phyloP scores from a whole-genome alignment of 2,797 vertebrate genomes.

The Molossus alvarezi region DNA sequence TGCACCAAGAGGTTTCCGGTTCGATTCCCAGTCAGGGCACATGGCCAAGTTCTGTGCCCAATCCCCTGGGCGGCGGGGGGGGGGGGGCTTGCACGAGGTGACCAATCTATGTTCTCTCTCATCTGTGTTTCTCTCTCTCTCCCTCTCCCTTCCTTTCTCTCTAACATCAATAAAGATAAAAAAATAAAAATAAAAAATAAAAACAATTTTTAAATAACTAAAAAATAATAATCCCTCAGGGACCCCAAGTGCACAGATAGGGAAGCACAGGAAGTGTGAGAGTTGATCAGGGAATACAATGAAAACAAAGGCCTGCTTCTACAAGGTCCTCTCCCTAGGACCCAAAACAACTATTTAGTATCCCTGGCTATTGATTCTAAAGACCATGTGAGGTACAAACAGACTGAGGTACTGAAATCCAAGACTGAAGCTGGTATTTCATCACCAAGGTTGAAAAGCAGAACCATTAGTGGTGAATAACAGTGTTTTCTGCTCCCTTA shows the following conservation, averaged over 20 bases:
- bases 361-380: neutral
- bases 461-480: fast-evolving
- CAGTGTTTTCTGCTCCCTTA: neutral
- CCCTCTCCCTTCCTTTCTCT: no score
- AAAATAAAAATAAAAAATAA: no score
- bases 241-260: neutral
- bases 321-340: neutral
- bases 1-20: no score
- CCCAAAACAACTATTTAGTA: neutral
- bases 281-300: neutral
- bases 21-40: no score
- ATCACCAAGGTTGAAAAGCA: neutral
- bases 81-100: no score
- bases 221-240: neutral
- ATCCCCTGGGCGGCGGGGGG: no score
- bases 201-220: no score
- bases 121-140: no score
- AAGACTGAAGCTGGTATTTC: neutral
- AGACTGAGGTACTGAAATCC: neutral
- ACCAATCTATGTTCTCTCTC: no score
- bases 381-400: neutral
- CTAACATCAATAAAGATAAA: no score
- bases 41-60: no score
- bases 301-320: neutral
- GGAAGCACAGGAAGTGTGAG: neutral